Evolutionary conservation across 2,113 vertebrate genomes (phyloP), one percentile per base, ranked within the genome.

Genomic region (Rostratula benghalensis): DNA sequence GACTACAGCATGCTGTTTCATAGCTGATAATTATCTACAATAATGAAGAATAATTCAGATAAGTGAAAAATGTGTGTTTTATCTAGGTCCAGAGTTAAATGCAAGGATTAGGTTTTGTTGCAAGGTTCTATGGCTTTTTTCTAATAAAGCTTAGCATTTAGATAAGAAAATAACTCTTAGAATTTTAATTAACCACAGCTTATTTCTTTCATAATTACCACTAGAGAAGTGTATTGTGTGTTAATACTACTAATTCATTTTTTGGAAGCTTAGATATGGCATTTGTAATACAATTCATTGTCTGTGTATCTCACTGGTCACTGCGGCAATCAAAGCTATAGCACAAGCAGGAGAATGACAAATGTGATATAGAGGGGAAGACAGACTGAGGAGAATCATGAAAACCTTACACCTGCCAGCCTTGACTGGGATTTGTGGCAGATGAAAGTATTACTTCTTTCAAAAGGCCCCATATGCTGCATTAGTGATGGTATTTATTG

Each of bases 281-380:
- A 16, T 87, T 78, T 60, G 24, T 64, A 67, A 60, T 51, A 46
- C 20, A 68, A 51, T 54, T 90, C 1, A 21, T 48, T 77, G 13
- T 54, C 33, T 48, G 8, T n/a, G 27, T 35, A 33, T 54, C 28
- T 90, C 0, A 0, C 39, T 76, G 33, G n/a, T 76, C 15, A 33
- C 41, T 73, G 50, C 50, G 56, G 64, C 22, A 68, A 51, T 74
- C 39, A 73, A 92, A 77, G 28, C 10, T 63, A 5, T 35, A 50
- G 35, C 53, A n/a, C 19, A 65, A 37, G 24, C 59, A 90, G 25
- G 35, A 41, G 50, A 51, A 17, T n/a, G 54, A 39, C 39, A 84
- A 77, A 68, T 51, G 6, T 60, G n/a, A 65, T 8, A 16, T 0
- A 63, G 59, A 60, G 43, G 73, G 64, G 53, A 69, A 76, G 37